phyloP scores from a whole-genome alignment of 2,113 vertebrate species.

The Bambusicola thoracicus region DNA sequence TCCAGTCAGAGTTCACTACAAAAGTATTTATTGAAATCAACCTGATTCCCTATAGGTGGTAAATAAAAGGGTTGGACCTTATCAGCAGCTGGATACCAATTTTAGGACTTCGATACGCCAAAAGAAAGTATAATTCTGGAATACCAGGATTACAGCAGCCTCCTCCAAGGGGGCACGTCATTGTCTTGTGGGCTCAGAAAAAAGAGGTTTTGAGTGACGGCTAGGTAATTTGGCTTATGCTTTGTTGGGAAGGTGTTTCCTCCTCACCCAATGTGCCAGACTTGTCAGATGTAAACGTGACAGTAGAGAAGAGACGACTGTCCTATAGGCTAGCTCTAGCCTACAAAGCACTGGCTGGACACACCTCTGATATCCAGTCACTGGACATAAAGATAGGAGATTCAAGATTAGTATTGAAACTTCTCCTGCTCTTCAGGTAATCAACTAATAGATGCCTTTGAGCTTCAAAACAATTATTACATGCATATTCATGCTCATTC shows the following conservation, averaged over 20 bases:
- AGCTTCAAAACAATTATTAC: background rate
- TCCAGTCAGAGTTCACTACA: background rate
- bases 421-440: background rate
- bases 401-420: background rate
- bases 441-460: background rate
- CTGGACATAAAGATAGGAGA: background rate
- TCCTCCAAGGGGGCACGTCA: accelerated
- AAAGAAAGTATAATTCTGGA: background rate
- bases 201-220: background rate
- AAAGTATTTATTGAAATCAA: background rate
- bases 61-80: background rate
- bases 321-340: background rate
- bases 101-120: background rate
- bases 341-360: background rate
- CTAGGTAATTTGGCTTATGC: background rate
- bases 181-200: background rate
- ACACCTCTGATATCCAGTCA: background rate
- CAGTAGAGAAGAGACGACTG: background rate
- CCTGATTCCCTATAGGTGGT: background rate
- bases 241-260: background rate
- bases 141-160: background rate
- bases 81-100: background rate
- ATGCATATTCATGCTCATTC: background rate
- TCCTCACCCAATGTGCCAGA: background rate
- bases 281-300: background rate